phyloP scores from a whole-genome alignment of 1,140 invertebrate species.

The Solenopsis fugax region DNA sequence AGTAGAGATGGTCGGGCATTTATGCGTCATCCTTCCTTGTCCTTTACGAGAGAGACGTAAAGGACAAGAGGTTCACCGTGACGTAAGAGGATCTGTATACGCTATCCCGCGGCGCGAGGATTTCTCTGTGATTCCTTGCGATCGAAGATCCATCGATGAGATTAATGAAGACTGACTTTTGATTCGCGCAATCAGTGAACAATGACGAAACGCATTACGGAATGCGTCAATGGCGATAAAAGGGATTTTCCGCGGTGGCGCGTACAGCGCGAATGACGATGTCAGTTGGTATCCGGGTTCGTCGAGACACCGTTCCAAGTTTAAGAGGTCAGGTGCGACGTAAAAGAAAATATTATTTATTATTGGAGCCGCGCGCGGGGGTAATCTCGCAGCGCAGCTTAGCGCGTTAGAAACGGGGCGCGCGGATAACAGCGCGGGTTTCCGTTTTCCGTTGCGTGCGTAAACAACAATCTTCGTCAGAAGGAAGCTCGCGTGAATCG shows the following conservation, averaged over 20 bases:
- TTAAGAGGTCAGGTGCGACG: background rate
- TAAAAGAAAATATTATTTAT: background rate
- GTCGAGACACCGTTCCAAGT: background rate
- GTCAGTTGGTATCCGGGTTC: background rate
- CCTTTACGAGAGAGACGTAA: conserved; percentile 48
- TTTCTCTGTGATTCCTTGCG: conserved; percentile 12
- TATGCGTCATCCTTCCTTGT: conserved; percentile 75
- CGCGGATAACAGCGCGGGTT: background rate
- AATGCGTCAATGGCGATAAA: background rate
- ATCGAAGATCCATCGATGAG: conserved; percentile 55
- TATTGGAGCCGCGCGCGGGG: too few relatives aligned
- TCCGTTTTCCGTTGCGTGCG: background rate
- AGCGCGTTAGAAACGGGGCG: background rate
- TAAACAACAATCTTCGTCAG: conserved; percentile 41
- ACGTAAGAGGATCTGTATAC: conserved; percentile 59
- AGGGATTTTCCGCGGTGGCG: background rate
- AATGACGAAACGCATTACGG: conserved; percentile 5
- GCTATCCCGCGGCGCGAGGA: conserved; percentile 42
- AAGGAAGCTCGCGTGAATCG: conserved; percentile 33
- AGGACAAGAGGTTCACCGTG: background rate
- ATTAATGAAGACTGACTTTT: conserved; percentile 20
- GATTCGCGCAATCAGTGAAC: background rate
- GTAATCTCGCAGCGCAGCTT: background rate
- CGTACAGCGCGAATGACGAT: background rate
- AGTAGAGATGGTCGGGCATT: conserved; percentile 51